Conservation (phyloP, 2,797 vertebrate genomes). For the Graptemys geographica region DNA sequence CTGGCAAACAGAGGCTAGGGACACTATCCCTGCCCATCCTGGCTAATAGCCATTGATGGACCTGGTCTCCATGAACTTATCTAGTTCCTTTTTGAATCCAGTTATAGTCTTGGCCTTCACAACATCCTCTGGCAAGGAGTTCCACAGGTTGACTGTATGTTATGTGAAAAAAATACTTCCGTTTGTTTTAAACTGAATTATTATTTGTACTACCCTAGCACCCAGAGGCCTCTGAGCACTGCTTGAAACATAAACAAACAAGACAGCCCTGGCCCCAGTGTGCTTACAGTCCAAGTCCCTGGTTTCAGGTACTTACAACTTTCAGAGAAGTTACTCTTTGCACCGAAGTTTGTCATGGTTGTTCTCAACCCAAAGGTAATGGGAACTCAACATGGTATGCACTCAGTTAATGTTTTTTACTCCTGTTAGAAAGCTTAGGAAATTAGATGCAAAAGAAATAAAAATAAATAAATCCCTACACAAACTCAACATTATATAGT, state of each 20-base stretch:
- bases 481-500: background rate
- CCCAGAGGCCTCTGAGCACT: background rate
- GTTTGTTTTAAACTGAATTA: no score
- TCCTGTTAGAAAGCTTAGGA: background rate
- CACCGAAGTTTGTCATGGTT: background rate
- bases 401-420: background rate
- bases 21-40: no score
- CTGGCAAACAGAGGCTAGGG: no score
- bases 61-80: no score
- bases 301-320: background rate
- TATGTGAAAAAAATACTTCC: no score
- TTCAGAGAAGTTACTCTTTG: background rate
- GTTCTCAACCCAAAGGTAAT: background rate
- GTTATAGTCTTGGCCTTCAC: no score
- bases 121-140: no score
- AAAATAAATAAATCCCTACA: background rate
- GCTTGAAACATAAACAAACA: background rate
- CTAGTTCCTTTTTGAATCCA: no score
- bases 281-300: background rate
- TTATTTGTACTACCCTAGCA: constrained; percentile 39
- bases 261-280: background rate
- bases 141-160: no score
- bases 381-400: background rate
- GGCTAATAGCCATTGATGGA: no score
- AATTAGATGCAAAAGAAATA: background rate